Base-by-base conservation (phyloP, 2,888 invertebrate genomes). In the Cerastis rubricosa region DNA sequence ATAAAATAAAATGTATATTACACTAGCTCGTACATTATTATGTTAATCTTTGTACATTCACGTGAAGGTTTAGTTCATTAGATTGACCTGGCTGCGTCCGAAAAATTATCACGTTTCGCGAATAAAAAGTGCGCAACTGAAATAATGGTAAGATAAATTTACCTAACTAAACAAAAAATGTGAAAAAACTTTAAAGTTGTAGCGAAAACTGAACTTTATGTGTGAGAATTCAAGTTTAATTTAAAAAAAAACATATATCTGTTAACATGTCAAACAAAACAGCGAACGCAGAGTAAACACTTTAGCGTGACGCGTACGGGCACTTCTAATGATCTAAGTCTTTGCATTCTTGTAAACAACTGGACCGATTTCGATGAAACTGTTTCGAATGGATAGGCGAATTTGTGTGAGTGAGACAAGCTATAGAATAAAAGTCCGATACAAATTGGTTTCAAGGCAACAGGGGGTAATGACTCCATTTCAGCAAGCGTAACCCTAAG, bases 21-120 rank as follows among this genome's bases (percentile, higher is more conserved):
- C 54, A 75, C 11, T 84, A 81, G 81, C 12, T 57, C 5, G 12
- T 70, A 80, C 45, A 74, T 25, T 43, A 75, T 57, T 69, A 82
- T 71, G 63, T 69, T 82, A 45, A 25, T 61, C 47, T 35, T 17
- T 85, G 68, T 82, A 82, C 76, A 71, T 75, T 64, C 64, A 64
- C 14, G 43, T 9, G 17, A 43, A 64, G 43, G 0, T 64, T 64
- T 43, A 61, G 9, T 25, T 43, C 64, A 4, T 64, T 64, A 64
- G 43, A n/a, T 64, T 0, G 8, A 2, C 64, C 22, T 8, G 35
- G 14, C 5, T 1, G 3, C 64, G 7, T 8, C 5, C 5, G 9
- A 9, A 59, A 59, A n/a, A n/a, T n/a, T n/a, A n/a, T n/a, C n/a
- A n/a, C n/a, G n/a, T n/a, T n/a, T n/a, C n/a, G n/a, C n/a, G n/a